Percentiles rank a stretch among this genome's conserved stretches.
phyloP scores from a whole-genome alignment of 1,140 invertebrate genomes.

The Polypedilum vanderplanki region DNA sequence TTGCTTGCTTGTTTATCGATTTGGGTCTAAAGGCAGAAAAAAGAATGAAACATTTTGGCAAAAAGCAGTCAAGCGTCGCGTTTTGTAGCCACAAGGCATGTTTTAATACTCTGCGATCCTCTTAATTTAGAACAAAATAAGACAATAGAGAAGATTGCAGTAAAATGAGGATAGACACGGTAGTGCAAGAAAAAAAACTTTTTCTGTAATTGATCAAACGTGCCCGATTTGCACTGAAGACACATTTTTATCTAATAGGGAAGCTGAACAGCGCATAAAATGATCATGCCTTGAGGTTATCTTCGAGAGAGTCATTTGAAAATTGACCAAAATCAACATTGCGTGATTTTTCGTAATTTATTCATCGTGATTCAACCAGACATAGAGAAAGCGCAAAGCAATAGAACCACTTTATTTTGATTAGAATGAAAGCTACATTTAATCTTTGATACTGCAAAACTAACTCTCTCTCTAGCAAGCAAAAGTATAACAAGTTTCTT shows the following conservation, averaged over 20 bases:
- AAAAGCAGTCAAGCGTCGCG: slow-evolving; percentile 9
- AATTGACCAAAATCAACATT: slow-evolving; percentile 23
- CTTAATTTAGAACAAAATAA: background rate
- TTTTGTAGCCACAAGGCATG: background rate
- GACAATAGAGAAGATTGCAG: background rate
- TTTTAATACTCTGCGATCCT: background rate
- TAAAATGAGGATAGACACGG: background rate
- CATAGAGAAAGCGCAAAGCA: background rate
- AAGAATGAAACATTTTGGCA: background rate
- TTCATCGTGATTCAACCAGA: background rate
- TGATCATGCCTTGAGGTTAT: background rate
- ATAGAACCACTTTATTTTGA: background rate
- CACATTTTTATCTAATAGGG: background rate
- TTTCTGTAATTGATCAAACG: background rate
- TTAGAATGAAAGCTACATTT: background rate
- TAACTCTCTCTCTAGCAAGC: background rate
- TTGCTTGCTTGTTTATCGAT: background rate
- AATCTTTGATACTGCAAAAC: background rate
- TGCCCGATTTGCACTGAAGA: background rate
- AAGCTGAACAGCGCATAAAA: background rate
- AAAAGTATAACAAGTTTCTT: background rate
- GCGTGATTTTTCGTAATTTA: slow-evolving; percentile 19
- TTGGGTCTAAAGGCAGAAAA: background rate
- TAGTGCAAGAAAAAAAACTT: background rate
- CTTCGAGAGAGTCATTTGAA: background rate